These are phyloP conservation scores for Heliocidaris erythrogramma DNA, from an alignment of 35 echinoderm and acorn worm genomes.

Conservation along the genomic window DNA sequence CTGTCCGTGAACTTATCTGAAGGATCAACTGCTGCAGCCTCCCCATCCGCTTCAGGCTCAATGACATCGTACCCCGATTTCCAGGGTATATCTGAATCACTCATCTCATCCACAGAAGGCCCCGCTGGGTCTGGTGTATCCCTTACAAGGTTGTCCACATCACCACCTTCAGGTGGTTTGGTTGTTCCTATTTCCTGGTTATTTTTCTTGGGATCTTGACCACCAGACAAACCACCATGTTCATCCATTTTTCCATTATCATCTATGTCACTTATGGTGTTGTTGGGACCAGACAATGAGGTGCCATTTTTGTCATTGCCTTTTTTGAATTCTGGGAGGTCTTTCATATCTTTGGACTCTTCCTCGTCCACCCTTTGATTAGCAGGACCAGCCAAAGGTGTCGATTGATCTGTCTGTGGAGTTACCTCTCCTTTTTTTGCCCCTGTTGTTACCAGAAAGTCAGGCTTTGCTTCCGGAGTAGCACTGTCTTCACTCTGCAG, in stretches of 20 bases:
- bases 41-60: background rate
- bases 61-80: background rate
- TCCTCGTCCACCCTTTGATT: background rate
- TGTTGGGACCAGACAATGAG: background rate
- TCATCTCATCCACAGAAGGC: background rate
- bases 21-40: background rate
- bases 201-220: background rate
- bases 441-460: background rate
- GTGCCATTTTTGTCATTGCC: background rate
- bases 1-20: conserved; percentile 22
- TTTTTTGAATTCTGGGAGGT: background rate
- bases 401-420: background rate
- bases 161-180: background rate
- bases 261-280: background rate
- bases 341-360: background rate
- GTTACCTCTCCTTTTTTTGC: background rate
- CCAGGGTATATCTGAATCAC: conserved; percentile 28
- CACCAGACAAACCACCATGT: background rate
- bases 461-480: background rate
- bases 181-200: background rate
- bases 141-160: background rate
- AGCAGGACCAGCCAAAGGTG: background rate
- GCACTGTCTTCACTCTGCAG: background rate
- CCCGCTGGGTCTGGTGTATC: no score
- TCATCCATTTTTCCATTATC: no score